These are phyloP conservation scores for Cladopsammia gracilis DNA, from an alignment of 64 coral and sea anemone genomes.

Conservation along the genomic window DNA sequence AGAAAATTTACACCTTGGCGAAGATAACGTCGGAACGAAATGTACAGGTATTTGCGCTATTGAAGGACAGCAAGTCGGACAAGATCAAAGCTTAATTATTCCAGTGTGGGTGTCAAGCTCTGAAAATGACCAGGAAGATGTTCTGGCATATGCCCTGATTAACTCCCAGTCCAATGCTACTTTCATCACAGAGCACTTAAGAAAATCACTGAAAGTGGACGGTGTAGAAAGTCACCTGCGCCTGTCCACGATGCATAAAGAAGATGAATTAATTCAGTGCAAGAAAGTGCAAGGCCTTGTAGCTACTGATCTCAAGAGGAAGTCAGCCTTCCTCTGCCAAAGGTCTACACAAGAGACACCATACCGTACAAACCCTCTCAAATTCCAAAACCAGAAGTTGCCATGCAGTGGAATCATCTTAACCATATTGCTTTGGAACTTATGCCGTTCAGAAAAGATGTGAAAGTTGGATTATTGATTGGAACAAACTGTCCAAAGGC, in stretches of 20 bases:
- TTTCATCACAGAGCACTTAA: conserved; percentile 76
- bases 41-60: conserved; percentile 63
- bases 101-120: conserved; percentile 70
- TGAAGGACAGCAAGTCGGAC: conserved; percentile 66
- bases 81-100: conserved; percentile 75
- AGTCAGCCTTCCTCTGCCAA: conserved; percentile 12
- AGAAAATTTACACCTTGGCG: background rate
- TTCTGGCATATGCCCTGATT: conserved; percentile 56
- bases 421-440: conserved; percentile 25
- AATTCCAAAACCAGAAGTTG: conserved; percentile 66
- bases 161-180: conserved; percentile 76
- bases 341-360: background rate
- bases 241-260: conserved; percentile 74
- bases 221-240: conserved; percentile 60
- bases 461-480: conserved; percentile 56
- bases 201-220: conserved; percentile 40
- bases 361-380: conserved; percentile 34
- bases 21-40: conserved; percentile 13
- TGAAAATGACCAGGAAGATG: conserved; percentile 21
- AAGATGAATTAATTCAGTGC: conserved; percentile 70
- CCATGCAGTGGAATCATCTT: conserved; percentile 53
- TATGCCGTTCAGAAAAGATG: conserved; percentile 68
- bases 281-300: conserved; percentile 50
- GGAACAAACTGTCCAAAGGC: conserved; percentile 70
- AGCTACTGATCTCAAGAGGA: conserved; percentile 29